A percentile compares a stretch with the other conserved stretches of the same genome.
phyloP scores from a whole-genome alignment of 2,113 vertebrate species.

The Sardina pilchardus region DNA sequence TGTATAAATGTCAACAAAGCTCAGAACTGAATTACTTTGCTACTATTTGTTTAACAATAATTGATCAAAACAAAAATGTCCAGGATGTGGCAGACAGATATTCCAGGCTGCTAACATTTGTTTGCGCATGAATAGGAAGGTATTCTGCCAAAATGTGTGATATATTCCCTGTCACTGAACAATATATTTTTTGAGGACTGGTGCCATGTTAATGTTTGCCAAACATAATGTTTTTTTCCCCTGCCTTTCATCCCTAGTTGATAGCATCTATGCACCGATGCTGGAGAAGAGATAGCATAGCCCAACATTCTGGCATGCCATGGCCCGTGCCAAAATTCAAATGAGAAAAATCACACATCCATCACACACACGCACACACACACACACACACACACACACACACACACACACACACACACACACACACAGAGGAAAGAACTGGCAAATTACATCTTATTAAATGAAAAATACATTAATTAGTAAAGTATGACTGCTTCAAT shows the following conservation, averaged over 20 bases:
- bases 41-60: not conserved
- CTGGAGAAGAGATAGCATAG: not conserved
- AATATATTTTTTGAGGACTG: not conserved
- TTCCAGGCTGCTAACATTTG: not conserved
- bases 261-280: not conserved
- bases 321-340: slow-evolving; percentile 36
- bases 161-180: slow-evolving; percentile 12
- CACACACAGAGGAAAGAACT: not conserved
- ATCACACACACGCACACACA: slow-evolving; percentile 32
- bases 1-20: not conserved
- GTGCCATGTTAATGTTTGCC: not conserved
- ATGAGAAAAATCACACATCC: slow-evolving; percentile 51
- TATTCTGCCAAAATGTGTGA: slow-evolving; percentile 34
- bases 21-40: not conserved
- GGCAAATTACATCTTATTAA: slow-evolving; percentile 27
- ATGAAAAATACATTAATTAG: slow-evolving; percentile 54
- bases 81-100: not conserved
- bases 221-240: not conserved
- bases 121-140: slow-evolving; percentile 1
- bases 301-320: not conserved
- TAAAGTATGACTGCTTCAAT: slow-evolving; percentile 63
- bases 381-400: slow-evolving; percentile 25
- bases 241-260: not conserved
- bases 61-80: not conserved
- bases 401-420: slow-evolving; percentile 36